Conservation (phyloP, 2,113 vertebrate genomes). For the Ploceus nigricollis region DNA sequence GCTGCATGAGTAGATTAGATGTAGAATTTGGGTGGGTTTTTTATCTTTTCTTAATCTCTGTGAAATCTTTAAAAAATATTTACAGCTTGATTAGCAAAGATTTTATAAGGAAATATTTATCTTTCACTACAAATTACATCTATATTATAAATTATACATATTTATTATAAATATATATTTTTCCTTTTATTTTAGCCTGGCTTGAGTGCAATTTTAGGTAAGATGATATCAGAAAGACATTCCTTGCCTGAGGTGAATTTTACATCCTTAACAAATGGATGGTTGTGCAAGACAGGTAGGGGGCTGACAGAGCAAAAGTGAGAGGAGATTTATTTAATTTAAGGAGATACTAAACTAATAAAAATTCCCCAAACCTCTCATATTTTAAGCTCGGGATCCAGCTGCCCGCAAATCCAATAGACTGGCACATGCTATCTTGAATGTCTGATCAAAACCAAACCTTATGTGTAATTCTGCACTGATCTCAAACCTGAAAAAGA, state of each 20-base stretch:
- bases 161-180: not conserved
- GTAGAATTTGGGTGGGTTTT: not conserved
- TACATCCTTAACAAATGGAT: not conserved
- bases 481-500: not conserved
- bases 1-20: not conserved
- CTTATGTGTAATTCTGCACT: not conserved
- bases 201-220: not conserved
- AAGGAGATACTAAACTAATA: not conserved
- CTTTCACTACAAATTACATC: not conserved
- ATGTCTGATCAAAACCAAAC: not conserved
- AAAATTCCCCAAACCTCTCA: not conserved
- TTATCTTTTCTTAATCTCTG: not conserved
- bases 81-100: not conserved
- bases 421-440: not conserved
- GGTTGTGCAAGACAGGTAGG: not conserved
- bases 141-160: not conserved
- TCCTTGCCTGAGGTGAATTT: not conserved
- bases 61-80: not conserved
- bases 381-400: not conserved
- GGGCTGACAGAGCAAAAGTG: not conserved
- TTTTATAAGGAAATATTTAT: not conserved
- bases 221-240: not conserved
- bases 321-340: not conserved
- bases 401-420: not conserved
- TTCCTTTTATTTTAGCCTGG: not conserved